A percentile compares a stretch with the other conserved stretches of the same genome.
These are phyloP conservation scores for Anneissia japonica DNA, from an alignment of 35 echinoderm and acorn worm genomes.

Conservation along the genomic window DNA sequence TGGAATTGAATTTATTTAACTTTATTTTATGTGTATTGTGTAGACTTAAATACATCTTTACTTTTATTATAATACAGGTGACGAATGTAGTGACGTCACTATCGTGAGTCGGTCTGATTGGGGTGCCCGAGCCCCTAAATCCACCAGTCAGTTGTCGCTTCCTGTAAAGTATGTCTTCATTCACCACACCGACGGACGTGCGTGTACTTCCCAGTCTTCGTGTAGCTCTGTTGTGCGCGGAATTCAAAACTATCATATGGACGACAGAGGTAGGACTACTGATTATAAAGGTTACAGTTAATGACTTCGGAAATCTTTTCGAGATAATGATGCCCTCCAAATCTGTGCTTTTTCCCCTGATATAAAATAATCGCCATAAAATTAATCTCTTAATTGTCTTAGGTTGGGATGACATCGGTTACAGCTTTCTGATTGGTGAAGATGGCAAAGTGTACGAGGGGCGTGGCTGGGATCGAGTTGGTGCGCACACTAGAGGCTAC, in stretches of 20 bases:
- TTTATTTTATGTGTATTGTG: no score
- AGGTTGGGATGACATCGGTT: conserved; percentile 71
- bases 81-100: no score
- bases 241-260: conserved; percentile 52
- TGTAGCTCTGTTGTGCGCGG: conserved; percentile 5
- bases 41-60: no score
- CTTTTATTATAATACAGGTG: no score
- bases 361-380: not conserved
- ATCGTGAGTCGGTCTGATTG: conserved; percentile 35
- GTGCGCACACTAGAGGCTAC: conserved; percentile 40
- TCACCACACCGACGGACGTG: conserved; percentile 41
- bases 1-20: no score
- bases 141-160: not conserved
- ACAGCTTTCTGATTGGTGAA: conserved; percentile 66
- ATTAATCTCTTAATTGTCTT: not conserved
- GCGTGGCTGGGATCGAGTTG: conserved; percentile 59
- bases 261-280: not conserved
- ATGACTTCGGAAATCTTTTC: not conserved
- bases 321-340: no score
- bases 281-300: not conserved
- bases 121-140: conserved; percentile 28
- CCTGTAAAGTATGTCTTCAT: conserved; percentile 27
- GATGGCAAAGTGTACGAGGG: conserved; percentile 68
- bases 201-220: not conserved
- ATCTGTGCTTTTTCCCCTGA: no score